phyloP scores from a whole-genome alignment of 2,797 vertebrate genomes.

The Onychomys torridus region DNA sequence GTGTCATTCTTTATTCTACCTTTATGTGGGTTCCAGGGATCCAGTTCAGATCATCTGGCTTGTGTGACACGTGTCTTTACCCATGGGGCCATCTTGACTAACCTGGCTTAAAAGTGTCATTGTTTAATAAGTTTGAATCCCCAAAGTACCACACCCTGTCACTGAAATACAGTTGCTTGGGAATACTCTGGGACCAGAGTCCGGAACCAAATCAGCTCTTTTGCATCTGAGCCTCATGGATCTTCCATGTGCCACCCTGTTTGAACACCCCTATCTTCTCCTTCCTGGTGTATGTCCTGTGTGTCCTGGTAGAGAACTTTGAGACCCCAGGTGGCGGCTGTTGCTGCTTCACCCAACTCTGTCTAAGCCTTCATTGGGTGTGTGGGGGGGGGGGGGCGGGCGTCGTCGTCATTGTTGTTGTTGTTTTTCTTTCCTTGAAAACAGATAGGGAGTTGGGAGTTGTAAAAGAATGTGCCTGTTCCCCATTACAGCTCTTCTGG shows the following conservation, averaged over 20 bases:
- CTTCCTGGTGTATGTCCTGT: background rate
- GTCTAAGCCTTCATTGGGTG: constrained; percentile 83
- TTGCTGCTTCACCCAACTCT: constrained; percentile 75
- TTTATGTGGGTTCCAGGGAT: background rate
- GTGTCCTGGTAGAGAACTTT: background rate
- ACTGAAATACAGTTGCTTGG: background rate
- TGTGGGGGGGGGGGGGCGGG: too few relatives aligned
- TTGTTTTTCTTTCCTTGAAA: constrained; percentile 88
- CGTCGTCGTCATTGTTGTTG: too few relatives aligned
- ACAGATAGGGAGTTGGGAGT: constrained; percentile 87
- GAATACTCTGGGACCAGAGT: background rate
- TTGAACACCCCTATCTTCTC: background rate
- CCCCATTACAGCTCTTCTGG: constrained; percentile 88
- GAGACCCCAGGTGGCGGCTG: constrained; percentile 74
- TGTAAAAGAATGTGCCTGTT: constrained; percentile 88
- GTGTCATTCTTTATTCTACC: background rate
- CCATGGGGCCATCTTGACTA: background rate
- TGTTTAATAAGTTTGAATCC: background rate
- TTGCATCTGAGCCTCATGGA: accelerated
- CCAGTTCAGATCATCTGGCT: background rate
- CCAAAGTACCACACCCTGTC: background rate
- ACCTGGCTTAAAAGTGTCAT: constrained; percentile 3
- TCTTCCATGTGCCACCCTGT: background rate
- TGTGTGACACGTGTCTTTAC: too few relatives aligned
- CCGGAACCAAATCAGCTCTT: background rate